Evolutionary conservation across 2,113 vertebrate genomes (phyloP), one percentile per base, ranked within the genome.

Genomic region (Ceyx margarethae): DNA sequence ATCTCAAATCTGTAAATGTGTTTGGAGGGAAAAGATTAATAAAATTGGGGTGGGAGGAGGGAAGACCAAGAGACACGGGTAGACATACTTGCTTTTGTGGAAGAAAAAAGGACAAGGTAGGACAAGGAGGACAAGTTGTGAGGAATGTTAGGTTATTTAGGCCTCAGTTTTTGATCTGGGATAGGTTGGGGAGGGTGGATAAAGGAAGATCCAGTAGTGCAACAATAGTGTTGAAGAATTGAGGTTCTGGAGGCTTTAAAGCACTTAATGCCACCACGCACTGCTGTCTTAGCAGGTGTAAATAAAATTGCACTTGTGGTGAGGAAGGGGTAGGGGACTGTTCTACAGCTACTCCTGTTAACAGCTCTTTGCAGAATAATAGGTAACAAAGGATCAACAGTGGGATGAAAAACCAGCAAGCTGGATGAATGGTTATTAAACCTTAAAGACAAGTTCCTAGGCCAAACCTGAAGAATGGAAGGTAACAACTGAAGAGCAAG

Each of bases 381-480:
- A 21, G 0, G 0, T 50, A 31, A 88, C 21, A 60, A 77, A 35
- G 3, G 18, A 37, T 66, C 10, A 40, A 10, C 8, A 35, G 7
- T 29, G 50, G 10, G 11, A 28, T 57, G 45, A 42, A 61, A 66
- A 40, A 22, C 15, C 12, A 15, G 15, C 2, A 3, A 77, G 33
- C 23, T 81, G 51, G 6, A 33, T 66, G 11, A 25, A 2, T 35
- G 22, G 1, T 6, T 29, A 65, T 72, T 69, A 43, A 57, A 83
- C 17, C 10, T 10, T 43, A n/a, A 62, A 69, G 56, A 45, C 4
- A 28, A 50, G 11, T 71, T 74, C 8, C 16, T 71, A 33, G 28
- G 35, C 15, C 53, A 60, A 43, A 56, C 53, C 21, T 64, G 37
- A 75, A 51, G 48, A 67, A 84, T 7, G 1, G 8, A 56, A 42